phyloP scores from a whole-genome alignment of 2,888 invertebrate species.

The Cheilosia urbana region DNA sequence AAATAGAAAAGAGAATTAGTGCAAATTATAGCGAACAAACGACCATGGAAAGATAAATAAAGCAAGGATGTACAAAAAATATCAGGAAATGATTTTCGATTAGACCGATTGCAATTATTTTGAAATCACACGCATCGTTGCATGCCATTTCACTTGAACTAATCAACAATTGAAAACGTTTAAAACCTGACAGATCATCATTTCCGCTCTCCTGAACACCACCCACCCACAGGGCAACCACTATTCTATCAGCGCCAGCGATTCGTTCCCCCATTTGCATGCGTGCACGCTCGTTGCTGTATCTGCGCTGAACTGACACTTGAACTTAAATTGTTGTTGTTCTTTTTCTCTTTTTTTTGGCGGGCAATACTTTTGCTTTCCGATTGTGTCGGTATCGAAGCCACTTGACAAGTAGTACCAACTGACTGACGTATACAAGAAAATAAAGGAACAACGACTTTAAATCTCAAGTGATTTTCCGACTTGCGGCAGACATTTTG shows the following conservation, averaged over 20 bases:
- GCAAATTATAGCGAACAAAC: background rate
- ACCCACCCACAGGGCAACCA: slow-evolving; percentile 18
- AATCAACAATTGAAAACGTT: slow-evolving; percentile 42
- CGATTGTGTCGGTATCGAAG: background rate
- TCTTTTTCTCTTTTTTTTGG: slow-evolving; percentile 8
- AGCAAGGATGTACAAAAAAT: background rate
- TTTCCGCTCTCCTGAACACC: slow-evolving; percentile 37
- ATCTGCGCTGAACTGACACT: slow-evolving; percentile 14
- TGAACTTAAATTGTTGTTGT: slow-evolving; percentile 22
- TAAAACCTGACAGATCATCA: slow-evolving; percentile 36
- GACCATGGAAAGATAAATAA: background rate
- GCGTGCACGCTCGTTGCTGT: background rate
- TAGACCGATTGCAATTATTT: slow-evolving; percentile 14
- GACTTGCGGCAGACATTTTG: background rate
- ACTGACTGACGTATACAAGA: slow-evolving; percentile 11
- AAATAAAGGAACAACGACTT: slow-evolving; percentile 31
- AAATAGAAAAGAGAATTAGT: background rate
- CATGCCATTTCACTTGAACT: slow-evolving; percentile 25
- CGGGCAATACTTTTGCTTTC: slow-evolving; percentile 14
- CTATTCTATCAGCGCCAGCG: background rate
- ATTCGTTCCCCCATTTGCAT: slow-evolving; percentile 16
- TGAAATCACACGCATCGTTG: slow-evolving; percentile 28
- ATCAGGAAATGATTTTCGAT: slow-evolving; percentile 2
- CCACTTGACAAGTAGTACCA: slow-evolving; percentile 31
- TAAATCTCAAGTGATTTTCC: slow-evolving; percentile 19